Base-by-base conservation (phyloP, 2,797 vertebrate genomes). In the Rhinogobio ventralis region DNA sequence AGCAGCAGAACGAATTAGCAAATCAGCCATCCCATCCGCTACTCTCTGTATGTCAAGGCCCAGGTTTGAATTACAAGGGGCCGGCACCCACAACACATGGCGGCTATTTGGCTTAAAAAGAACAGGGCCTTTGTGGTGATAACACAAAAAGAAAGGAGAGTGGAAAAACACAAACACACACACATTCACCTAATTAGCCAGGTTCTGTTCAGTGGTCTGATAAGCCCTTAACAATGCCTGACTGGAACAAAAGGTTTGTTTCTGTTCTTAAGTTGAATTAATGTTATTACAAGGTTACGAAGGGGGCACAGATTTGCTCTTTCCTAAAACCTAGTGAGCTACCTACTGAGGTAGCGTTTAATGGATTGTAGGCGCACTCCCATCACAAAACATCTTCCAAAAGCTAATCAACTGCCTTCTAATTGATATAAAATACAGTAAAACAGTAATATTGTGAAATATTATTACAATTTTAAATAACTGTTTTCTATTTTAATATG, bases 91-190 rank as follows among this genome's bases (percentile, higher is more conserved):
- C 33, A 78, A 71, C 86, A 87, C 51, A 76, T 81, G 75, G 14
- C 51, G 23, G 55, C 55, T 73, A 60, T 87, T 87, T 77, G 83
- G 79, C 79, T 79, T 79, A 46, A 82, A 51, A 51, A 69, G 81
- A 81, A 77, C n/a, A 73, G 67, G 46, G 76, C 17, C 74, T 81
- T 86, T 84, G 86, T 87, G 86, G 60, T 49, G 86, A 82, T 85
- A 82, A 79, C 28, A 60, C 25, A 57, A 64, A 74, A 53, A 79
- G 86, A 85, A 81, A 67, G 79, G 67, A 57, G 78, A 72, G 72
- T 78, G 84, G 81, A 82, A 86, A 73, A 83, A 88, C 73, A 64
- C 46, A 67, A 42, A 67, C 49, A 60, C 62, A 78, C 19, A 69
- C 17, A 73, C 73, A 68, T 55, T 19, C 46, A 76, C 20, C 39